Conservation (phyloP, 2,113 vertebrate genomes). For the Callaeas wilsoni region DNA sequence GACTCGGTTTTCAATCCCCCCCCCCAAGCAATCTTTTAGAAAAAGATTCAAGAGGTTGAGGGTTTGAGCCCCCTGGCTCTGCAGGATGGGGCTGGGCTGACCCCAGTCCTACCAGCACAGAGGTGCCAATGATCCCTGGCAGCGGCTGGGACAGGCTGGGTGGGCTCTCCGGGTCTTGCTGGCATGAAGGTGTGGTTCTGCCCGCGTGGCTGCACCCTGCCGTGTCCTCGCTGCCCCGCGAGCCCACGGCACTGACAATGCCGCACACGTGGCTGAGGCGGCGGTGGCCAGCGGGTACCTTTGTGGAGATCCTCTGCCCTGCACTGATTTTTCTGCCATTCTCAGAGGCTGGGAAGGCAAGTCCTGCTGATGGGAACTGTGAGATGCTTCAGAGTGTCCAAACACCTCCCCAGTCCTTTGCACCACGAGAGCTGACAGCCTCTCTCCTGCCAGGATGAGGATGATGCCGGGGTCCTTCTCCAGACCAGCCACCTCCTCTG, state of each 20-base stretch:
- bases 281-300: rapidly evolving
- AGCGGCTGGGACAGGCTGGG: not conserved
- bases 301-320: not conserved
- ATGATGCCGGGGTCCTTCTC: rapidly evolving
- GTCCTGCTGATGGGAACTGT: not conserved
- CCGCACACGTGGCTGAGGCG: not conserved
- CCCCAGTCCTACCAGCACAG: rapidly evolving
- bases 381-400: not conserved
- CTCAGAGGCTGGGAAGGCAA: not conserved
- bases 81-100: not conserved
- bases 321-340: not conserved
- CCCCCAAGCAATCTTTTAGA: not conserved
- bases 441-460: not conserved
- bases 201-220: not conserved
- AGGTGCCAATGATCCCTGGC: not conserved
- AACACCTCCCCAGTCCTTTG: not conserved
- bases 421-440: rapidly evolving
- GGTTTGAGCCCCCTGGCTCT: not conserved
- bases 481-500: not conserved
- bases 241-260: not conserved
- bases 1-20: not conserved
- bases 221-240: not conserved
- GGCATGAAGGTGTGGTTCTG: not conserved
- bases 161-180: rapidly evolving
- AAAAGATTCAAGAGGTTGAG: not conserved